phyloP scores from a whole-genome alignment of 2,797 vertebrate genomes.

The Pangasius sanitwongsei region DNA sequence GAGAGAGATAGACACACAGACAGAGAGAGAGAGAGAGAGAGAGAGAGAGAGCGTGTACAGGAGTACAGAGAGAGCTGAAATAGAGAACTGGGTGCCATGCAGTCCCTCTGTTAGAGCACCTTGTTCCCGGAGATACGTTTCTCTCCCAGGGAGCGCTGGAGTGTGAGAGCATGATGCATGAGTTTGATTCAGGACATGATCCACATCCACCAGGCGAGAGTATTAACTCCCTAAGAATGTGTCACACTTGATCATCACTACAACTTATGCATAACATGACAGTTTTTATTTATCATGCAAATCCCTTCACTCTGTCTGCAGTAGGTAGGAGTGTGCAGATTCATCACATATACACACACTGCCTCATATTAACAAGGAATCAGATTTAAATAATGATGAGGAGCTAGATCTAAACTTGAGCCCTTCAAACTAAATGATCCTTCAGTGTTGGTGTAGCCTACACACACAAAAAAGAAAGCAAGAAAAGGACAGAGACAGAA shows the following conservation, averaged over 20 bases:
- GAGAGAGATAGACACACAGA: too few relatives aligned
- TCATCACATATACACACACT: slow-evolving; percentile 4
- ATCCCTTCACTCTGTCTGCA: slow-evolving; percentile 55
- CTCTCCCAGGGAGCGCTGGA: slow-evolving; percentile 16
- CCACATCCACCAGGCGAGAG: slow-evolving; percentile 59
- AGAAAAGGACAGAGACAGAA: slow-evolving; percentile 24
- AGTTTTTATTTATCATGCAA: slow-evolving; percentile 58
- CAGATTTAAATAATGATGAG: slow-evolving; percentile 26
- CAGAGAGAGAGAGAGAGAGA: background rate
- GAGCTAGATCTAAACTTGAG: background rate
- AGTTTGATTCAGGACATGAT: slow-evolving; percentile 66
- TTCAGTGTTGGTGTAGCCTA: background rate
- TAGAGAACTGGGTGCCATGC: background rate
- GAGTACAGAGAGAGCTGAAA: slow-evolving; percentile 7
- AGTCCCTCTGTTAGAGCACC: slow-evolving; percentile 20
- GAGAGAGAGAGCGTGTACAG: background rate
- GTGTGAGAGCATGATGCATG: slow-evolving; percentile 54
- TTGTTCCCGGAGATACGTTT: slow-evolving; percentile 21
- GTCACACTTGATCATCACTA: slow-evolving; percentile 64
- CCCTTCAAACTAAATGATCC: slow-evolving; percentile 10
- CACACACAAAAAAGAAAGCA: slow-evolving; percentile 11
- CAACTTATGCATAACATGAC: slow-evolving; percentile 49
- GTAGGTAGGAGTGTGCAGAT: slow-evolving; percentile 31
- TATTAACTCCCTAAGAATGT: slow-evolving; percentile 9
- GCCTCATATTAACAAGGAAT: slow-evolving; percentile 22